A percentile compares a stretch with the other conserved stretches of the same genome.
Conservation (phyloP, 2,113 vertebrate genomes). For the Tiliqua scincoides region DNA sequence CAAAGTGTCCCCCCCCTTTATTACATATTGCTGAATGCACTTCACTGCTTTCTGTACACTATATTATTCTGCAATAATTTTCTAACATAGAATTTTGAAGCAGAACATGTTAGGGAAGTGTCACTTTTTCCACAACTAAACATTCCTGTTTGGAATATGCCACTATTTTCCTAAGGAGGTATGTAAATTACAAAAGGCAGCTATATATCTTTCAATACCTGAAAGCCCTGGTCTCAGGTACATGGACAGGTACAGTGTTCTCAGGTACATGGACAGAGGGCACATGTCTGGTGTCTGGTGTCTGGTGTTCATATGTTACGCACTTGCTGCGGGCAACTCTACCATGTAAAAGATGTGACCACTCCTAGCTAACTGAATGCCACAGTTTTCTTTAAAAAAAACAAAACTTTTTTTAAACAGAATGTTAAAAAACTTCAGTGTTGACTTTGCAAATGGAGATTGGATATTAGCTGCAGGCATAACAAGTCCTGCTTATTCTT, state of each 20-base stretch:
- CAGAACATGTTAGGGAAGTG: neutral
- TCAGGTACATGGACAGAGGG: neutral
- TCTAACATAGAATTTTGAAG: neutral
- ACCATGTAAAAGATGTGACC: neutral
- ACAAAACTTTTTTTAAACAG: neutral
- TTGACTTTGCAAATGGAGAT: neutral
- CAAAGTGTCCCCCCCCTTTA: too few species aligned
- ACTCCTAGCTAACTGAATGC: neutral
- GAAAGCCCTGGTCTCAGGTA: neutral
- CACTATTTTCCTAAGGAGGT: neutral
- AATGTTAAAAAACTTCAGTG: neutral
- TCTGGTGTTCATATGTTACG: neutral
- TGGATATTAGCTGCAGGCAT: neutral
- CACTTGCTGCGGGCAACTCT: constrained; percentile 37
- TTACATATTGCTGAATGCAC: neutral
- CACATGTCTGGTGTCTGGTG: too few species aligned
- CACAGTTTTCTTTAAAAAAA: neutral
- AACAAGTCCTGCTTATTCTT: constrained; percentile 38
- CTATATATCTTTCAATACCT: neutral
- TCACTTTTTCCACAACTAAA: neutral
- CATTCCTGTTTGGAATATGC: neutral
- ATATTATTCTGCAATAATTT: neutral
- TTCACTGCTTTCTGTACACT: neutral
- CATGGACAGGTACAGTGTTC: neutral
- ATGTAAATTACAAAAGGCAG: neutral